Percentiles rank a stretch among this genome's conserved stretches.
Conservation (phyloP, 2,888 invertebrate genomes). For the Terebella lapidaria region DNA sequence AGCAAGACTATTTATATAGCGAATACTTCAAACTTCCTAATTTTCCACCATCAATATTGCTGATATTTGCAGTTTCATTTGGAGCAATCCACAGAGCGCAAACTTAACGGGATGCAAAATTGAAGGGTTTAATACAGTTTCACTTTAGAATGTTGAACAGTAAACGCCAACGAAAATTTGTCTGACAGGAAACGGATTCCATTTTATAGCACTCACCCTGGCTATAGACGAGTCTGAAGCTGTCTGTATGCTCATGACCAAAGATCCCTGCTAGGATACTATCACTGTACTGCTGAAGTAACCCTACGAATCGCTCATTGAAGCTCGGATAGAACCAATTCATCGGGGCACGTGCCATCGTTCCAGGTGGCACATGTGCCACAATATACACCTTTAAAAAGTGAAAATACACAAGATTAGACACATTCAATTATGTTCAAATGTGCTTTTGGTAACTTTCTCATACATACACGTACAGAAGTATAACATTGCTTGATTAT, state of each 20-base stretch:
- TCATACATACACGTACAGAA: background rate
- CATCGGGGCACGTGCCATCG: slow-evolving; percentile 36
- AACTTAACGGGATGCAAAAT: too few species aligned
- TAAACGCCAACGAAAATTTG: too few species aligned
- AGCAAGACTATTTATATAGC: too few species aligned
- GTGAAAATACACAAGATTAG: background rate
- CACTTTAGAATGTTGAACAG: too few species aligned
- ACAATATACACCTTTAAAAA: slow-evolving; percentile 74
- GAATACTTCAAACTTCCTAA: too few species aligned
- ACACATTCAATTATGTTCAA: too few species aligned
- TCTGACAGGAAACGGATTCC: too few species aligned
- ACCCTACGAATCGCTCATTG: slow-evolving; percentile 40
- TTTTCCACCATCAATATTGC: too few species aligned
- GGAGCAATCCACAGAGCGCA: too few species aligned
- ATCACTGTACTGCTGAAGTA: slow-evolving; percentile 40
- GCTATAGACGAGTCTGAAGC: slow-evolving; percentile 35
- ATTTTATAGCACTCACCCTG: slow-evolving; percentile 14
- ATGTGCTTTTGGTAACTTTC: background rate
- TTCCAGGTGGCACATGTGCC: slow-evolving; percentile 63
- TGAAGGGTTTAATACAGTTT: too few species aligned
- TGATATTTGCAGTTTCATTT: too few species aligned
- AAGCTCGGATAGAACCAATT: slow-evolving; percentile 49
- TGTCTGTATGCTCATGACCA: slow-evolving; percentile 46
- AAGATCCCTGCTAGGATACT: slow-evolving; percentile 46
- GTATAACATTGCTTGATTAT: too few species aligned